These are phyloP conservation scores for Listronotus oregonensis DNA, from an alignment of 1,140 invertebrate genomes.

Conservation along the genomic window DNA sequence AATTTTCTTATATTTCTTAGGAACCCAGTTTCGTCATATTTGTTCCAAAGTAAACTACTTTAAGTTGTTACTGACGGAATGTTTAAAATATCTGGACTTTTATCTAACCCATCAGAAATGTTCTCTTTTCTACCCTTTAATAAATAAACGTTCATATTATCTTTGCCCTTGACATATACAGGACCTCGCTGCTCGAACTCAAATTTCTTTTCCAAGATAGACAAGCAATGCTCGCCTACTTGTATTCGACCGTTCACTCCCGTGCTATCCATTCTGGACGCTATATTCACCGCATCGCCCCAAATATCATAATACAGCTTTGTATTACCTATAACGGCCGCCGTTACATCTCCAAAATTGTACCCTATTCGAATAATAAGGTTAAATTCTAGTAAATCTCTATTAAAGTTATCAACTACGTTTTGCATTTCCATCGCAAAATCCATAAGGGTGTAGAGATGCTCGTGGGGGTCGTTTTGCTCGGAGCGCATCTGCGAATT, in stretches of 20 bases:
- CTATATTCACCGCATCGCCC: constrained; percentile 98
- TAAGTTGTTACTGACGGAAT: constrained; percentile 5
- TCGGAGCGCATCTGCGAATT: constrained; percentile 74
- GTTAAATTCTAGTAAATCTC: constrained; percentile 86
- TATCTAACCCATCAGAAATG: not conserved
- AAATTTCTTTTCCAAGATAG: constrained; percentile 69
- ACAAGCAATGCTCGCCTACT: constrained; percentile 75
- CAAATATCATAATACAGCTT: constrained; percentile 98
- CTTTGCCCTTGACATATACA: constrained; percentile 94
- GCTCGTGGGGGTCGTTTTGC: constrained; percentile 69
- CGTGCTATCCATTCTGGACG: constrained; percentile 93
- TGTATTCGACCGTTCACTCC: constrained; percentile 86
- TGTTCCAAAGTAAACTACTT: not conserved
- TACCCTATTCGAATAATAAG: constrained; percentile 86
- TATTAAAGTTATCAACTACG: constrained; percentile 86
- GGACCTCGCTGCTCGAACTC: constrained; percentile 82
- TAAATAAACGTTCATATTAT: constrained; percentile 89
- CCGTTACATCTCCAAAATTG: constrained; percentile 88
- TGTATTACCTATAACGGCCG: constrained; percentile 94
- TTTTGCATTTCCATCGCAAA: constrained; percentile 87
- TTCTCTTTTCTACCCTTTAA: constrained; percentile 54
- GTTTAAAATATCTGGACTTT: constrained; percentile 4
- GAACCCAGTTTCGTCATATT: not conserved
- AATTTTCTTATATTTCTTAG: too few species aligned
- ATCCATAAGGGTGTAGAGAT: constrained; percentile 85